Evolutionary conservation across 2,888 invertebrate species (phyloP).

Genomic region (Trichogramma dendrolimi): DNA sequence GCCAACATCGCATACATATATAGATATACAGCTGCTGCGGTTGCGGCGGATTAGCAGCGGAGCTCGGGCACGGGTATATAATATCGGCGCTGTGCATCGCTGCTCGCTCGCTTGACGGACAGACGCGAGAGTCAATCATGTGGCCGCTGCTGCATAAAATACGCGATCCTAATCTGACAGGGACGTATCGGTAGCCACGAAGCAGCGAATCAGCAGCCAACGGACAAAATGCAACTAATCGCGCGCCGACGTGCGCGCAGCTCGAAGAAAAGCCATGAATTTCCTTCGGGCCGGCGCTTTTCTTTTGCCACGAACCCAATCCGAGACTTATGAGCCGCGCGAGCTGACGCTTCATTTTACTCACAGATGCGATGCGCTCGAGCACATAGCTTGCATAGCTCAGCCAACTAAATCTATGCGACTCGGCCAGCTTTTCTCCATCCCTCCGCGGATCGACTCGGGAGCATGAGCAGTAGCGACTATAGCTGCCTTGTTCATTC

Average conservation of each 20-base stretch:
- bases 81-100: no score
- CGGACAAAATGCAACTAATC: conserved; percentile 12
- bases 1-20: conserved; percentile 34
- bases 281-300: conserved; percentile 23
- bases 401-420: no score
- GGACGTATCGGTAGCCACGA: conserved; percentile 44
- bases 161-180: conserved; percentile 51
- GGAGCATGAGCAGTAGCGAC: no score
- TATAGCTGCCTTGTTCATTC: no score
- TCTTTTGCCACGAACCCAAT: conserved; percentile 1
- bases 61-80: neutral
- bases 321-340: conserved; percentile 2
- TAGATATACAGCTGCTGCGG: conserved; percentile 40
- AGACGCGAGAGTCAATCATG: conserved; percentile 51
- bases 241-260: conserved; percentile 34
- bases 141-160: conserved; percentile 26
- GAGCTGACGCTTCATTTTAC: conserved; percentile 6
- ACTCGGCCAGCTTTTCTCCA: no score
- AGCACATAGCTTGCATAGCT: no score
- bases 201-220: conserved; percentile 16
- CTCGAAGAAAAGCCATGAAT: conserved; percentile 22
- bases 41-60: conserved; percentile 32
- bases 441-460: no score
- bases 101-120: conserved; percentile 42
- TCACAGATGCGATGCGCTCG: no score